These are phyloP conservation scores for Astyanax mexicanus DNA, from an alignment of 2,797 vertebrate genomes.

Conservation along the genomic window DNA sequence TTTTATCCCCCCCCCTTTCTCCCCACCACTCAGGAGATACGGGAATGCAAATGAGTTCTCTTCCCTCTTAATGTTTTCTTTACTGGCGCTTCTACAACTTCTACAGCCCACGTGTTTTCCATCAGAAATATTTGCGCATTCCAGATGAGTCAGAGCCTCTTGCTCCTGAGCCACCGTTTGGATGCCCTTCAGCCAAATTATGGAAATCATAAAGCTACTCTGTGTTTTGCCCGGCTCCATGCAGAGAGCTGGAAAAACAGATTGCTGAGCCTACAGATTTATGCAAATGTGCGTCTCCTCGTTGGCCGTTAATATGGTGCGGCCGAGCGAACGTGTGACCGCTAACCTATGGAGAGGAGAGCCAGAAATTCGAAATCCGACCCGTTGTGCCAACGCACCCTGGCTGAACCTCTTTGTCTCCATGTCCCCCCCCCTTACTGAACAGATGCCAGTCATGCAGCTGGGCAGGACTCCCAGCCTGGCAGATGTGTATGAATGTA, in stretches of 20 bases:
- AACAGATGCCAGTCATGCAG: slow-evolving; percentile 55
- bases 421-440: slow-evolving; percentile 34
- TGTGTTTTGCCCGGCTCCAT: slow-evolving; percentile 53
- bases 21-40: slow-evolving; percentile 13
- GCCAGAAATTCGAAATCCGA: slow-evolving; percentile 33
- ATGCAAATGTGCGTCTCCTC: slow-evolving; percentile 49
- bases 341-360: slow-evolving; percentile 34
- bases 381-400: slow-evolving; percentile 40
- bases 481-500: slow-evolving; percentile 52
- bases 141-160: slow-evolving; percentile 59
- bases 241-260: slow-evolving; percentile 50
- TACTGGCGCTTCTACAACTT: slow-evolving; percentile 46
- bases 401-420: slow-evolving; percentile 61
- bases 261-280: slow-evolving; percentile 51
- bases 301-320: slow-evolving; percentile 44
- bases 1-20: slow-evolving; percentile 33
- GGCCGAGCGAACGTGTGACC: slow-evolving; percentile 38
- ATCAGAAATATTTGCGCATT: slow-evolving; percentile 54
- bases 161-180: slow-evolving; percentile 57
- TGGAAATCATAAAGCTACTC: slow-evolving; percentile 61
- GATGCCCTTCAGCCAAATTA: slow-evolving; percentile 64
- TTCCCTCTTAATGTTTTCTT: slow-evolving; percentile 22
- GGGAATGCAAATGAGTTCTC: slow-evolving; percentile 44
- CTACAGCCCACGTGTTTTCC: slow-evolving; percentile 61
- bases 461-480: slow-evolving; percentile 45